These are phyloP conservation scores for Glaucidium brasilianum DNA, from an alignment of 2,113 vertebrate genomes.

Conservation along the genomic window DNA sequence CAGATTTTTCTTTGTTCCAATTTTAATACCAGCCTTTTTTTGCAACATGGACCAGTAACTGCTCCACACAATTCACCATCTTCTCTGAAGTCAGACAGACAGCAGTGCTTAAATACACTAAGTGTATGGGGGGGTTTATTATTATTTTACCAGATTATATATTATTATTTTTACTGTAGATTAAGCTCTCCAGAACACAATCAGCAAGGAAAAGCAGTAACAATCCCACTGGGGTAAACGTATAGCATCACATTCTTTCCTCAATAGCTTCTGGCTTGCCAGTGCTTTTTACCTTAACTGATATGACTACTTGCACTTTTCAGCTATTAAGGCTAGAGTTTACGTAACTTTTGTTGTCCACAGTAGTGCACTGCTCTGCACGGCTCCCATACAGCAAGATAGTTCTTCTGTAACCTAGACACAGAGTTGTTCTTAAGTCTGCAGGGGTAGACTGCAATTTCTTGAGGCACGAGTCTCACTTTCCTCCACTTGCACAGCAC, in stretches of 20 bases:
- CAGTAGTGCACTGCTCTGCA: background rate
- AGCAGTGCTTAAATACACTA: background rate
- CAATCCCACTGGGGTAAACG: background rate
- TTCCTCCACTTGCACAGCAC: background rate
- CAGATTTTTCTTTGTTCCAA: background rate
- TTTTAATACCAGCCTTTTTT: background rate
- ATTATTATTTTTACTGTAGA: background rate
- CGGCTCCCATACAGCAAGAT: background rate
- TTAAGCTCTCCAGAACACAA: background rate
- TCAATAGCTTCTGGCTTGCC: background rate
- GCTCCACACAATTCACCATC: background rate
- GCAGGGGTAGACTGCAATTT: background rate
- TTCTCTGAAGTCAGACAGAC: background rate
- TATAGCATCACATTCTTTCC: background rate
- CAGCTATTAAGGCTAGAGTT: background rate
- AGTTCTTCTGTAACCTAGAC: background rate
- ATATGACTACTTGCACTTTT: background rate
- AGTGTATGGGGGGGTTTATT: background rate
- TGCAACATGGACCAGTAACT: background rate
- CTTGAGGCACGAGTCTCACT: background rate
- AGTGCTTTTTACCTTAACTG: background rate
- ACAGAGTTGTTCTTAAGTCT: background rate
- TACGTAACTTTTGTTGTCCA: background rate
- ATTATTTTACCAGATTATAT: background rate
- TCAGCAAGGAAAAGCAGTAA: background rate